Percentiles rank a stretch among this genome's conserved stretches.
Evolutionary conservation across 1,140 invertebrate genomes (phyloP).

Genomic region (Drosophila parvula): DNA sequence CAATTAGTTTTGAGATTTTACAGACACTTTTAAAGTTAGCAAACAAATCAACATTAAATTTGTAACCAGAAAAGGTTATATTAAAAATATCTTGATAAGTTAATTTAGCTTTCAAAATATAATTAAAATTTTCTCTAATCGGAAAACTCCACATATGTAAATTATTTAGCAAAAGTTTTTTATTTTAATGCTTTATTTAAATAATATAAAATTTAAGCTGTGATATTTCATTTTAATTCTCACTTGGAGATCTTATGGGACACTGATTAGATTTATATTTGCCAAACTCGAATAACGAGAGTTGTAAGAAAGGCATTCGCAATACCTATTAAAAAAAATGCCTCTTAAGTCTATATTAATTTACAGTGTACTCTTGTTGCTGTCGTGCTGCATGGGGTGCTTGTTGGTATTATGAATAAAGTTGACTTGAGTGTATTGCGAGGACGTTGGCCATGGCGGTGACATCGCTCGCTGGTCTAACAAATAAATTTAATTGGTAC

Average conservation of each 20-base stretch:
- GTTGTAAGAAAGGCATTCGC: background rate
- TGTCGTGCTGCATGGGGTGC: slow-evolving; percentile 30
- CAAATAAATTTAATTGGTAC: slow-evolving; percentile 75
- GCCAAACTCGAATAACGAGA: background rate
- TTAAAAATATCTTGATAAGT: too few relatives aligned
- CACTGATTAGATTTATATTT: background rate
- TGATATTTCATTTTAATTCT: background rate
- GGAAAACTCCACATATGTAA: background rate
- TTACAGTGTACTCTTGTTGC: background rate
- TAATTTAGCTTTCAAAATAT: background rate
- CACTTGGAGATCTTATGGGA: background rate
- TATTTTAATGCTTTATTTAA: too few relatives aligned
- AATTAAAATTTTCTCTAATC: background rate
- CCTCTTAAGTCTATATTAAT: background rate
- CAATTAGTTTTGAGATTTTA: background rate
- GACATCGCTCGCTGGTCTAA: slow-evolving; percentile 51
- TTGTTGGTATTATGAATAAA: slow-evolving; percentile 68
- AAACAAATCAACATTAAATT: background rate
- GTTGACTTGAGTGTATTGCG: slow-evolving; percentile 67
- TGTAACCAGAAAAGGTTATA: too few relatives aligned
- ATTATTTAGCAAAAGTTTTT: background rate
- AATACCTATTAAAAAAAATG: background rate
- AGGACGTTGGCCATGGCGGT: slow-evolving; percentile 45
- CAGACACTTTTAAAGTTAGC: background rate
- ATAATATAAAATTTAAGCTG: background rate